Evolutionary conservation across 1,140 invertebrate genomes (phyloP).

Genomic region (Protaetia brevitarsis): DNA sequence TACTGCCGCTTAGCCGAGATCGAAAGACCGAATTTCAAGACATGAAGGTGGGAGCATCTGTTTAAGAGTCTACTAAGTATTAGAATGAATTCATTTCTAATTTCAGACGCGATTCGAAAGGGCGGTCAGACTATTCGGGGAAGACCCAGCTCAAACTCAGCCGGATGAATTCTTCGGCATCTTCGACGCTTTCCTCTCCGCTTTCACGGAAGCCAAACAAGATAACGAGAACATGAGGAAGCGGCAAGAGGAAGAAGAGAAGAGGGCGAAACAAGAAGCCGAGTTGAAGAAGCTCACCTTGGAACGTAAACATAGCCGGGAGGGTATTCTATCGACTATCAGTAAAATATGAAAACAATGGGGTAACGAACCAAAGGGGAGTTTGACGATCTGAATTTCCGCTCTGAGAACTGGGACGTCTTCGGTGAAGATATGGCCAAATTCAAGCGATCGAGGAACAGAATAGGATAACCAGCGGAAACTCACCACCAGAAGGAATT

Average conservation of each 20-base stretch:
- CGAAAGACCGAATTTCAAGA: constrained; percentile 92
- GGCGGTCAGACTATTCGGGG: constrained; percentile 84
- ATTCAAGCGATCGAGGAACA: constrained; percentile 78
- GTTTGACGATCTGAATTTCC: constrained; percentile 96
- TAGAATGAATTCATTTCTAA: not conserved
- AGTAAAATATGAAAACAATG: constrained; percentile 49
- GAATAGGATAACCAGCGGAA: constrained; percentile 55
- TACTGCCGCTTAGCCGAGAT: constrained; percentile 87
- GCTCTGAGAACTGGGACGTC: constrained; percentile 94
- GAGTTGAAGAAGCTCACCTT: constrained; percentile 86
- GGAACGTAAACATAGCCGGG: constrained; percentile 75
- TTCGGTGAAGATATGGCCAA: constrained; percentile 96
- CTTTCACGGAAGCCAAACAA: constrained; percentile 80
- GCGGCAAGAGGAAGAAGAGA: constrained; percentile 89
- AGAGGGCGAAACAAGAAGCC: constrained; percentile 84
- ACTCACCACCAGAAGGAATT: constrained; percentile 61
- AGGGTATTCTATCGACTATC: constrained; percentile 61
- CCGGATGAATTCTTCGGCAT: constrained; percentile 97
- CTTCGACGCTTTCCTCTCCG: constrained; percentile 84
- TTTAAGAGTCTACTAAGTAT: not conserved
- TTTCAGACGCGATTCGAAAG: constrained; percentile 69
- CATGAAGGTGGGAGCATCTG: constrained; percentile 71
- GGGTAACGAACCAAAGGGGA: constrained; percentile 71
- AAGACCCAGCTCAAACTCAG: constrained; percentile 80
- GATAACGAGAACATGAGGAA: constrained; percentile 85